Evolutionary conservation across 2,113 vertebrate species (phyloP).

Genomic region (Pomatostomus ruficeps): DNA sequence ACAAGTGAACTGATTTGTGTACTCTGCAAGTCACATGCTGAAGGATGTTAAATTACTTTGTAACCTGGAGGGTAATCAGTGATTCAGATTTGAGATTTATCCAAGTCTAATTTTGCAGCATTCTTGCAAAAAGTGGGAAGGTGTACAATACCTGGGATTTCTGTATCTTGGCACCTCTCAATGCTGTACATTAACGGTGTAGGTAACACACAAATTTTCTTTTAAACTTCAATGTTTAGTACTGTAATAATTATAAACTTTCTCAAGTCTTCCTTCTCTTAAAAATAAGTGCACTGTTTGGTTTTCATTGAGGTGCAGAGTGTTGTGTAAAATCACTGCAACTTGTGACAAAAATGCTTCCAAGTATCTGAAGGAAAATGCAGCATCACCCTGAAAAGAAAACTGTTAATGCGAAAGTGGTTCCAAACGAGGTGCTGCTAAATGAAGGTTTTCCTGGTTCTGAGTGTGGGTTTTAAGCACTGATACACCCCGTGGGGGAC

Average conservation of each 20-base stretch:
- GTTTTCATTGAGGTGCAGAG: neutral
- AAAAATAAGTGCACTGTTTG: neutral
- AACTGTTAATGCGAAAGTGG: neutral
- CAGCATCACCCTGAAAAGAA: neutral
- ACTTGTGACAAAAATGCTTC: neutral
- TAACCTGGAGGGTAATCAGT: neutral
- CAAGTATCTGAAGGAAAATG: neutral
- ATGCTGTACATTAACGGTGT: neutral
- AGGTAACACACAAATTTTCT: neutral
- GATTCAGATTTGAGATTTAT: neutral
- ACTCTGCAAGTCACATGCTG: neutral
- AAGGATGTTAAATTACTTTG: neutral
- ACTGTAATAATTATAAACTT: neutral
- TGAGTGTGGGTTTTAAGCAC: neutral
- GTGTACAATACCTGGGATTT: neutral
- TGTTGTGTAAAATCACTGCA: neutral
- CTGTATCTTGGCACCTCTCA: neutral
- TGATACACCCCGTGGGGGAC: rapidly evolving
- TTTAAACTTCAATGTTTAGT: neutral
- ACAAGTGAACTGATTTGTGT: neutral
- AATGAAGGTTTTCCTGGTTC: neutral
- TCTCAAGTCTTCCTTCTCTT: neutral
- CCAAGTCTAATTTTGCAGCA: neutral
- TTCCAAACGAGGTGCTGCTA: neutral
- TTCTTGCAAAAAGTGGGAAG: neutral